Evolutionary conservation across 2,113 vertebrate species (phyloP).

Genomic region (Clarias magur): DNA sequence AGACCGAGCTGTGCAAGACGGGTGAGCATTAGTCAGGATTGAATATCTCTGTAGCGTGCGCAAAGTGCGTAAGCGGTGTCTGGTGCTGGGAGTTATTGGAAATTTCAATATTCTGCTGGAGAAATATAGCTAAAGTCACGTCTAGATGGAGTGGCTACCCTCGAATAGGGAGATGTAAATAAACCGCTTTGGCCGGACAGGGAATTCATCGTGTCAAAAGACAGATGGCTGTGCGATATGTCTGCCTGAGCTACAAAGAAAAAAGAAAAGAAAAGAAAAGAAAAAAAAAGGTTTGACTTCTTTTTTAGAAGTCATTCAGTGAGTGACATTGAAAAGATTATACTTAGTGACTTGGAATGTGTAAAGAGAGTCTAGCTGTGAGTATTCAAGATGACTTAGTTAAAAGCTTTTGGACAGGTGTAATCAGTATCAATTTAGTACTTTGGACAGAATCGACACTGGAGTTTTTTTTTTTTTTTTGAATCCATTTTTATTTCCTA

Average conservation of each 20-base stretch:
- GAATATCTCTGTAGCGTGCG: conserved; percentile 18
- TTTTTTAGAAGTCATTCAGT: background rate
- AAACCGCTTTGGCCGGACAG: background rate
- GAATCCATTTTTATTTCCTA: conserved; percentile 32
- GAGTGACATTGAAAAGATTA: conserved; percentile 9
- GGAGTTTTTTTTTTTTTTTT: background rate
- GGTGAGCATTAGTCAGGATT: background rate
- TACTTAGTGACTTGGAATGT: background rate
- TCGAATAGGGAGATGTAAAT: background rate
- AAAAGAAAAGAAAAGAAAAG: background rate
- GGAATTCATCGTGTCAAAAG: background rate
- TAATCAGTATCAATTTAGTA: conserved; percentile 27
- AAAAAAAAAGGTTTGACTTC: too few species aligned
- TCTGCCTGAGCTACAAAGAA: background rate
- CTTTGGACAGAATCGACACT: background rate
- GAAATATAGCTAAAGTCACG: background rate
- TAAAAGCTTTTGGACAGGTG: conserved; percentile 6
- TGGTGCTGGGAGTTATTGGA: background rate
- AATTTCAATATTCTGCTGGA: background rate
- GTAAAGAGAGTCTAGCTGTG: background rate
- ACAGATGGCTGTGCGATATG: background rate
- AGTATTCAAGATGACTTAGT: background rate
- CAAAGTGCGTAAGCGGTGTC: background rate
- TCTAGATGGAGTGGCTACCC: background rate
- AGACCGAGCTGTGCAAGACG: conserved; percentile 8